Evolutionary conservation across 2,888 invertebrate genomes (phyloP).

Genomic region (Ochropleura leucogaster): DNA sequence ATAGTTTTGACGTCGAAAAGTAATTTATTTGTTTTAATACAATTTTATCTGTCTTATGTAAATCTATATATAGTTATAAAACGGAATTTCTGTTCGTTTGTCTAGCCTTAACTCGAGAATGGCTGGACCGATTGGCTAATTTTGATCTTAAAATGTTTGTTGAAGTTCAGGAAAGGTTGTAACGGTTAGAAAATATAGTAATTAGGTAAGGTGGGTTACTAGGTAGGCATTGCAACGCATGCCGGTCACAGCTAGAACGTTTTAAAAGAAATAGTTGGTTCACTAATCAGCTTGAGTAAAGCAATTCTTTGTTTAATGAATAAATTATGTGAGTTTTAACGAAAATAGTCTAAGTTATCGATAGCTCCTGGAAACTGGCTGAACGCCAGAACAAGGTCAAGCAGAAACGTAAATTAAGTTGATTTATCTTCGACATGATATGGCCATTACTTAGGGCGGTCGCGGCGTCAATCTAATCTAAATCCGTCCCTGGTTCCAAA

Average conservation of each 20-base stretch:
- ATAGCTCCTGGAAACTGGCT: constrained; percentile 41
- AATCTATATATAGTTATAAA: too few relatives aligned
- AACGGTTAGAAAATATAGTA: too few relatives aligned
- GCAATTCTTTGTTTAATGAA: not conserved
- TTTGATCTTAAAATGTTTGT: too few relatives aligned
- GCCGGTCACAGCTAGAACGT: too few relatives aligned
- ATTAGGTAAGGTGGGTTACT: too few relatives aligned
- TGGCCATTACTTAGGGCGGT: constrained; percentile 52
- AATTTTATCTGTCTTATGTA: not conserved
- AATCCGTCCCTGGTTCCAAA: constrained; percentile 75
- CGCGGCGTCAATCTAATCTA: constrained; percentile 56
- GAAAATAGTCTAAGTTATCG: constrained; percentile 30
- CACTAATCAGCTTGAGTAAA: not conserved
- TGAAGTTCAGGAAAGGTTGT: too few relatives aligned
- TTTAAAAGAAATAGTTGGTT: not conserved
- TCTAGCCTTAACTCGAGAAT: too few relatives aligned
- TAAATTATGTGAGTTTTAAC: not conserved
- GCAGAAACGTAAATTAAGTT: constrained; percentile 40
- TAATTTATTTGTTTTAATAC: not conserved
- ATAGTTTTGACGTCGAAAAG: constrained; percentile 11
- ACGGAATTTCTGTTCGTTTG: too few relatives aligned
- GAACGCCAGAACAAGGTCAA: constrained; percentile 38
- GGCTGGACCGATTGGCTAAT: too few relatives aligned
- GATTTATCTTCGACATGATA: constrained; percentile 61
- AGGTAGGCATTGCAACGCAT: too few relatives aligned